Evolutionary conservation across 2,888 invertebrate genomes (phyloP), one percentile per base, ranked within the genome.

Genomic region (Myopa tessellatipennis): DNA sequence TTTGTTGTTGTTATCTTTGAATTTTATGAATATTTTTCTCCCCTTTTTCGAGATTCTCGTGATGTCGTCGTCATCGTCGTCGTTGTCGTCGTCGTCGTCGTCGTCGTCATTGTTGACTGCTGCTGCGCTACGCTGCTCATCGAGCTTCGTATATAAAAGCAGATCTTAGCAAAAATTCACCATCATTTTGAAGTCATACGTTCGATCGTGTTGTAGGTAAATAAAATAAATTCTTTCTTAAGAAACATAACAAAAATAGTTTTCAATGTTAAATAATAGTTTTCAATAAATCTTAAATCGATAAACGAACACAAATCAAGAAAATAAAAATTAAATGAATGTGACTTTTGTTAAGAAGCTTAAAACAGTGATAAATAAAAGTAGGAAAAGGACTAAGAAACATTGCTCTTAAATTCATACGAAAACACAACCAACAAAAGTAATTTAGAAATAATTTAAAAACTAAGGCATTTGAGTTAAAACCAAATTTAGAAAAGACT

Each of bases 171-270:
- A 55, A 71, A 76, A 76, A 76, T 71, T 58, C 65, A 71, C 65
- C 61, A 76, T 76, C 71, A 76, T 65, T 50, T 63, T 71, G 71
- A 63, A 71, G 70, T 76, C 71, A 61, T 65, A 40, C 76, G 76
- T 65, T 55, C 70, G 71, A 76, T 71, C 71, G 76, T 76, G 76
- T 70, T 40, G 76, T 60, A 75, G 69, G 75, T 75, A 75, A 69
- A 58, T 34, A 34, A 8, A 61, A 14, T 4, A 61, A 61, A 61
- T 26, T 61, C 18, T 61, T 60, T 60, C 4, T 45, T 45, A 45
- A 26, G 34, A 36, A 60, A 63, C 36, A 63, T 63, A 40, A 8
- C 4, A 40, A 40, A 45, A 45, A 45, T 45, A 8, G 45, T 45
- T 6, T 45, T 45, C 45, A 45, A 45, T 26, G 3, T 45, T 8